These are phyloP conservation scores for Uria lomvia DNA, from an alignment of 2,113 vertebrate genomes.

Conservation along the genomic window DNA sequence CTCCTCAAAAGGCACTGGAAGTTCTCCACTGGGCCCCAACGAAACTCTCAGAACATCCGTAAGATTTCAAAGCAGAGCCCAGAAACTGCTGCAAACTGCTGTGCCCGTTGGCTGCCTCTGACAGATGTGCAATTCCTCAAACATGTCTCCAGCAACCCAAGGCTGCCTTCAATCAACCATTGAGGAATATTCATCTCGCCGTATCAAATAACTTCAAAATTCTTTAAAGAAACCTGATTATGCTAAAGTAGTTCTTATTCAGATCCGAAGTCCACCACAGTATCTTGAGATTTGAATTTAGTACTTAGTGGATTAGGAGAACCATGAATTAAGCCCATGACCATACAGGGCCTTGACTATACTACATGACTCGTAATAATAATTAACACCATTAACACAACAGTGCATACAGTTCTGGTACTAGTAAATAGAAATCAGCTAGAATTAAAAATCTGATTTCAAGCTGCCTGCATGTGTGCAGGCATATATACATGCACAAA, in stretches of 20 bases:
- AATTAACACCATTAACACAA: background rate
- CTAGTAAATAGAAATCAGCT: background rate
- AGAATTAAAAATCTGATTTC: background rate
- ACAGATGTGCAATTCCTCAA: background rate
- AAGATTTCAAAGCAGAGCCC: background rate
- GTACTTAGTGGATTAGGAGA: background rate
- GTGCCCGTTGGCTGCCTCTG: background rate
- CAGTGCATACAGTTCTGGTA: background rate
- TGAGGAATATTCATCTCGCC: background rate
- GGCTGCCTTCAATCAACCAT: fast-evolving
- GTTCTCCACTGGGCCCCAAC: background rate
- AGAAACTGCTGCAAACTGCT: background rate
- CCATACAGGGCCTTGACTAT: background rate
- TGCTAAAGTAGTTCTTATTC: background rate
- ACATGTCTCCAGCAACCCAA: background rate
- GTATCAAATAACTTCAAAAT: background rate
- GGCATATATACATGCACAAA: background rate
- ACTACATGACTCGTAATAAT: background rate
- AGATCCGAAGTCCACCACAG: background rate
- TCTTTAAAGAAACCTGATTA: background rate
- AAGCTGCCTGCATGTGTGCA: background rate
- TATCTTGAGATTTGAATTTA: background rate
- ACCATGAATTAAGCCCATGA: background rate
- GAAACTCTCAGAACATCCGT: background rate
- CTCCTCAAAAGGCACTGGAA: background rate